Evolutionary conservation across 2,888 invertebrate species (phyloP), one percentile per base, ranked within the genome.

Genomic region (Melikaiella ostensackeni): DNA sequence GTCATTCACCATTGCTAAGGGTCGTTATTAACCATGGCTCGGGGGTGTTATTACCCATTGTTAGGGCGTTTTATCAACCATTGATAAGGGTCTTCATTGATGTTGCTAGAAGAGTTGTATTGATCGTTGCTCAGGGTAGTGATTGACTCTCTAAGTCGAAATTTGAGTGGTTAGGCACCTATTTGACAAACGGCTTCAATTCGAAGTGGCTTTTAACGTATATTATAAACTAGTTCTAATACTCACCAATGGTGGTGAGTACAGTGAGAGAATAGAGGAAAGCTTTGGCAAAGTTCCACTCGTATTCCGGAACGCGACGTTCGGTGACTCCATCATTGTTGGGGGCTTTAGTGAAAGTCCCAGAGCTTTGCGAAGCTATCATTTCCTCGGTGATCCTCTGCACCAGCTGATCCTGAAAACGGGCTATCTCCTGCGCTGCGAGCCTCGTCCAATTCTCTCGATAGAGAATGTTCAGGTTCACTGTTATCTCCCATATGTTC

Each of bases 241-340:
- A 93, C 95, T 95, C 91, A 97, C 97, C 97, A 90, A 97, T 96
- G 80, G 97, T 98, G 74, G 98, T 98, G 86, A 98, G 94, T 83
- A 98, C 97, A 55, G 98, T 98, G 85, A 98, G 94, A 30, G 98
- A 98, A 92, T 98, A 98, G 86, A 98, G 95, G 92, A 98, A 98
- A 76, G 98, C 97, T 88, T 96, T 95, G 76, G 97, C 96, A 91
- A 97, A 95, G 91, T 96, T 97, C 97, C 97, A 97, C 91, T 97
- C 96, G 90, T 95, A 94, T 85, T 95, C 95, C 30, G 87, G 87
- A 35, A 86, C 81, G 70, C 88, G 88, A 61, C 88, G 86, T 46
- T 89, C 90, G 27, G 87, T 86, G 66, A 85, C 89, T 77, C 86
- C 86, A 75, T 88, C 88, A 78, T 84, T 86, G 70, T 62, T 77